Conservation (phyloP, 1,140 invertebrate species). For the Solenopsis invicta region DNA sequence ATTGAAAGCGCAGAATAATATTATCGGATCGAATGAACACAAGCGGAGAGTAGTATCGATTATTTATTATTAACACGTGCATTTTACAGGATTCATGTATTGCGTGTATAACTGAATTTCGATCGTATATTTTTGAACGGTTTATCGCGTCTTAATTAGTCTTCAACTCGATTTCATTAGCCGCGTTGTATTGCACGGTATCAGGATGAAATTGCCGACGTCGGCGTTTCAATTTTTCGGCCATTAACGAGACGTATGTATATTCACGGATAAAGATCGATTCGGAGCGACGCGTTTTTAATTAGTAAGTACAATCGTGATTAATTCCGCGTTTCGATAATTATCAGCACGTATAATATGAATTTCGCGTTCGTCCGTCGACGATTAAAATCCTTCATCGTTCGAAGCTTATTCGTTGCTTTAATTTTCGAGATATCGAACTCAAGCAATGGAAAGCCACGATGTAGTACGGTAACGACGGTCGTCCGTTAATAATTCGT, state of each 20-base stretch:
- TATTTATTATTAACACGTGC: neutral
- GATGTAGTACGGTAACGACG: neutral
- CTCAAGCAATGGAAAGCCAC: neutral
- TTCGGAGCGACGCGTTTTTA: slow-evolving; percentile 11
- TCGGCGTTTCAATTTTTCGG: neutral
- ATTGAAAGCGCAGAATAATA: slow-evolving; percentile 1
- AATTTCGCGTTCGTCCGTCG: neutral
- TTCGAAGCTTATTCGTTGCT: neutral
- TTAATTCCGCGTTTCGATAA: slow-evolving; percentile 19
- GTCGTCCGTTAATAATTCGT: neutral
- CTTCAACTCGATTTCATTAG: slow-evolving; percentile 15
- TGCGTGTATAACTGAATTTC: neutral
- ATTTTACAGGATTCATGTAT: neutral
- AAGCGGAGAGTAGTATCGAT: neutral
- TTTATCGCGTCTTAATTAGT: slow-evolving; percentile 19
- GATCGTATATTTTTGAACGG: slow-evolving; percentile 12
- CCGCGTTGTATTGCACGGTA: neutral
- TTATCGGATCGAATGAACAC: neutral
- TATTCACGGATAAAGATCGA: neutral
- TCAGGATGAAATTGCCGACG: slow-evolving; percentile 5
- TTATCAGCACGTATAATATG: neutral
- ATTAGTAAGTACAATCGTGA: slow-evolving; percentile 11
- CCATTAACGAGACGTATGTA: neutral
- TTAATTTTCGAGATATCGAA: slow-evolving; percentile 15
- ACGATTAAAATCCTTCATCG: neutral